Evolutionary conservation across 2,888 invertebrate species (phyloP), one percentile per base, ranked within the genome.

Genomic region (Heliconius ethilla): DNA sequence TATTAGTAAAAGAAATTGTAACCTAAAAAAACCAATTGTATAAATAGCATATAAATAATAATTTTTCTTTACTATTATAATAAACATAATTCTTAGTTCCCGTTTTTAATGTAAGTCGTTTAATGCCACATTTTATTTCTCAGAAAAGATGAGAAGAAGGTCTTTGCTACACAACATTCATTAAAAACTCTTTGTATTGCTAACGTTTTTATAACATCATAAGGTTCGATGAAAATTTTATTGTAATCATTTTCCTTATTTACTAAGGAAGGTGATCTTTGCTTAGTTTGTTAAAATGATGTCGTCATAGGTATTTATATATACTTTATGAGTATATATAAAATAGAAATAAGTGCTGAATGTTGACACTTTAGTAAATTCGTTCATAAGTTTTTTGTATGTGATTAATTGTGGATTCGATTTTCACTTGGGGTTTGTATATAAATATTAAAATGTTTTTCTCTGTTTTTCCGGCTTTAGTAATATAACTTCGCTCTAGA

Each of bases 181-280:
- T 67, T 69, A 29, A 22, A n/a, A 29, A 51, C 13, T 55, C n/a
- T 70, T 70, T 29, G 55, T 33, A n/a, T 72, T 29, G 22, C 18
- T 22, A 45, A 25, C 51, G 27, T 69, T 40, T 69, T 40, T 69
- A 45, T 45, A 40, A 25, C 40, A 69, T 25, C 40, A 25, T 25
- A 45, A 69, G 69, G 25, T 69, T 45, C 5, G 45, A 45, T 69
- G 15, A 69, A 40, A 45, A 45, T 69, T 69, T 69, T 27, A 69
- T 69, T 69, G 45, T 69, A 69, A 69, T 69, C 40, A 45, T 69
- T 69, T 69, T 69, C 69, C 69, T 69, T 45, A 45, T 69, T 69
- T 69, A 25, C 69, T 25, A 25, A 45, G 69, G 40, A 69, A 69
- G 69, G 25, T 69, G 40, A 69, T 69, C 69, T 69, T 69, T 25